Conservation (phyloP, 2,797 vertebrate genomes). For the Danio tinwini region DNA sequence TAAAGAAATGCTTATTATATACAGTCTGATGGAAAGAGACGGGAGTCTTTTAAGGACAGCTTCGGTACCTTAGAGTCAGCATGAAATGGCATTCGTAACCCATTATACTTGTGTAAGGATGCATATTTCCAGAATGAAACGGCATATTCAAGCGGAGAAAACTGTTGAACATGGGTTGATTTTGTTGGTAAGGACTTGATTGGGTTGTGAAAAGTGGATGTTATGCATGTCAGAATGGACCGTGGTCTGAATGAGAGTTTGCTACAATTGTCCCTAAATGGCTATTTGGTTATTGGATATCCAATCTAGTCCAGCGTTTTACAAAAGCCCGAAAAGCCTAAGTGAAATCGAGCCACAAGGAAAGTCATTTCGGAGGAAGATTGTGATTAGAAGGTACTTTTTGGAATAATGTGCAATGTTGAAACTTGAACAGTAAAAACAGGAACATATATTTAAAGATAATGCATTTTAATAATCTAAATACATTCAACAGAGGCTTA, state of each 20-base stretch:
- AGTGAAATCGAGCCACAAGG: constrained; percentile 4
- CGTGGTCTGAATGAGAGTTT: constrained; percentile 7
- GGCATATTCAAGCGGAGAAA: neutral
- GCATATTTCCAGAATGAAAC: constrained; percentile 1
- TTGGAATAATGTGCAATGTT: neutral
- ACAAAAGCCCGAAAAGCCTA: constrained; percentile 8
- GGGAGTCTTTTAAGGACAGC: constrained; percentile 31
- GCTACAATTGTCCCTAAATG: constrained; percentile 16
- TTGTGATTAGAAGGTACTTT: constrained; percentile 14
- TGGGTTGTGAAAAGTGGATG: constrained; percentile 8
- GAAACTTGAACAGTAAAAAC: neutral
- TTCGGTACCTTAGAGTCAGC: constrained; percentile 18
- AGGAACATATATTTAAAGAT: neutral
- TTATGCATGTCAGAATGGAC: constrained; percentile 6
- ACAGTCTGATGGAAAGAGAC: constrained; percentile 29
- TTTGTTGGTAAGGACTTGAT: neutral
- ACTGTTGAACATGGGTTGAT: neutral
- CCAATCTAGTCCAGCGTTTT: neutral
- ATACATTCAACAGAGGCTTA: too few species aligned
- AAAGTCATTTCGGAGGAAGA: constrained; percentile 17
- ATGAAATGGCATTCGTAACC: constrained; percentile 41
- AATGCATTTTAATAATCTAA: too few species aligned
- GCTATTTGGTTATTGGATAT: constrained; percentile 14
- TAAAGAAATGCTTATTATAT: constrained; percentile 29
- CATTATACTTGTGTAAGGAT: constrained; percentile 17